Conservation (phyloP, 2,113 vertebrate genomes). For the Hippocampus mohnikei region DNA sequence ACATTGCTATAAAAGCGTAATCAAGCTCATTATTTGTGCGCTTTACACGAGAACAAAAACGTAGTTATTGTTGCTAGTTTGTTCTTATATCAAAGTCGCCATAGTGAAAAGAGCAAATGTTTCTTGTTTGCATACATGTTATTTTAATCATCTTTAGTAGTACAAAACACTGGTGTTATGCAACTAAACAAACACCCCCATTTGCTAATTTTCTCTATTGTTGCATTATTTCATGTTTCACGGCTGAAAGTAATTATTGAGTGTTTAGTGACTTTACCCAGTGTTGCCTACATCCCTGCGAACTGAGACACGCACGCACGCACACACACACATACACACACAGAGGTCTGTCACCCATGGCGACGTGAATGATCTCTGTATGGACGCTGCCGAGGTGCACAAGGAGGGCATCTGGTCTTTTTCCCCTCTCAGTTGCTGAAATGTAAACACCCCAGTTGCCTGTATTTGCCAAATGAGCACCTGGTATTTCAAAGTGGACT, state of each 20-base stretch:
- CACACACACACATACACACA: constrained; percentile 28
- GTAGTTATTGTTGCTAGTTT: background rate
- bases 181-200: constrained; percentile 34
- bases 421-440: constrained; percentile 69
- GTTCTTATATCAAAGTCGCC: background rate
- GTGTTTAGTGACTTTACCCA: constrained; percentile 62
- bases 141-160: constrained; percentile 10
- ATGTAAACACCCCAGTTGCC: constrained; percentile 71
- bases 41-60: background rate
- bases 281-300: constrained; percentile 16
- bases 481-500: constrained; percentile 75
- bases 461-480: constrained; percentile 71
- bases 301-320: background rate
- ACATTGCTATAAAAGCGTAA: background rate
- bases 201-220: constrained; percentile 42
- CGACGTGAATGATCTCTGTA: constrained; percentile 64
- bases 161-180: constrained; percentile 10
- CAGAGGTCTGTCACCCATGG: constrained; percentile 58
- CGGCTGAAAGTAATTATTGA: constrained; percentile 40
- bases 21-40: background rate
- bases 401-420: constrained; percentile 68
- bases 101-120: constrained; percentile 2
- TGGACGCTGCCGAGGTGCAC: constrained; percentile 56
- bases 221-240: constrained; percentile 42
- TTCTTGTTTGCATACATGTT: background rate